These are phyloP conservation scores for Chlorops oryzae DNA, from an alignment of 1,140 invertebrate genomes.

Conservation along the genomic window DNA sequence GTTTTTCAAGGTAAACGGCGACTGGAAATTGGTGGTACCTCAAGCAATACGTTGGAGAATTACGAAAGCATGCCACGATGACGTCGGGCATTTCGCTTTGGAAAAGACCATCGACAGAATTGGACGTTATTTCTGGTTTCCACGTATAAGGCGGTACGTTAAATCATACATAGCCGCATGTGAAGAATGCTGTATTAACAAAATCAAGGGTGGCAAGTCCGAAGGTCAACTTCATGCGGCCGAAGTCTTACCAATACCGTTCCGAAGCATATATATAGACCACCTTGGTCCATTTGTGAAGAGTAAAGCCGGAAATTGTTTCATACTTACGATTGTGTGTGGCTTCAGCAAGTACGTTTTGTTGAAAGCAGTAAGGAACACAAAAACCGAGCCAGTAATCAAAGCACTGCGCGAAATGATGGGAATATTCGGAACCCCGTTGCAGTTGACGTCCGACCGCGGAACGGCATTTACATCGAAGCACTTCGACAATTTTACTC, in stretches of 20 bases:
- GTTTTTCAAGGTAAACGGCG: too few species aligned
- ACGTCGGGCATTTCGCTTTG: not conserved
- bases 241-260: conserved; percentile 26
- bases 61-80: not conserved
- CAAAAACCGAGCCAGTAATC: conserved; percentile 19
- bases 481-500: conserved; percentile 10
- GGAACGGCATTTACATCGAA: conserved; percentile 5
- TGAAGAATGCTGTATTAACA: conserved; percentile 11
- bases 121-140: conserved; percentile 23
- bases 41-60: not conserved
- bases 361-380: conserved; percentile 8
- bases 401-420: conserved; percentile 5
- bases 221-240: conserved; percentile 26
- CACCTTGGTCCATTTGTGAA: conserved; percentile 31
- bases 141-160: conserved; percentile 21
- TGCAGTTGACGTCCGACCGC: not conserved
- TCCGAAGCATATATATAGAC: conserved; percentile 29
- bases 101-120: conserved; percentile 10
- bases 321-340: conserved; percentile 47
- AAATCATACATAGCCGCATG: conserved; percentile 24
- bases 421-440: not conserved
- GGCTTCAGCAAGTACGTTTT: conserved; percentile 22
- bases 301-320: conserved; percentile 38
- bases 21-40: not conserved
- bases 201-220: conserved; percentile 16